Evolutionary conservation across 2,797 vertebrate genomes (phyloP).

Genomic region (Rhincodon typus): DNA sequence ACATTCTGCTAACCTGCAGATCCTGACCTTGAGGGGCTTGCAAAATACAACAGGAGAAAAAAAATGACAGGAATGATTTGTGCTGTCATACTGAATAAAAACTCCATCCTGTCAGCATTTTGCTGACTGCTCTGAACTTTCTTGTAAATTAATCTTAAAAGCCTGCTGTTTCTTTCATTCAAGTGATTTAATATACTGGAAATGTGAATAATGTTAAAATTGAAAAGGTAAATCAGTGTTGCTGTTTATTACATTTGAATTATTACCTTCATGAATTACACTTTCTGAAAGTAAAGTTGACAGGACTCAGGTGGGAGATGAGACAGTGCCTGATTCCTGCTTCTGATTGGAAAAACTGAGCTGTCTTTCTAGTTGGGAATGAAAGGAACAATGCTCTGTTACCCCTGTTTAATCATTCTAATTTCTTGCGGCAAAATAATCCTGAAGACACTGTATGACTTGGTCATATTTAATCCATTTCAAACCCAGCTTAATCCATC

Average conservation of each 20-base stretch:
- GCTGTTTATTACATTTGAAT: conserved; percentile 18
- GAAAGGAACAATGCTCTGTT: not conserved
- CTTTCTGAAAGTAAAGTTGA: not conserved
- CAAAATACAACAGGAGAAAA: conserved; percentile 2
- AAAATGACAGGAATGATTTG: conserved; percentile 15
- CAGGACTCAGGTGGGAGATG: not conserved
- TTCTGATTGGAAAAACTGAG: not conserved
- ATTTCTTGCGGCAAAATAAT: not conserved
- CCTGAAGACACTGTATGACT: not conserved
- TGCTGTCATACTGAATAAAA: conserved; percentile 25
- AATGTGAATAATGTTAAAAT: conserved; percentile 27
- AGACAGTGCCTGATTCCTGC: not conserved
- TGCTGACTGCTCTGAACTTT: conserved; percentile 11
- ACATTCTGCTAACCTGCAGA: conserved; percentile 7
- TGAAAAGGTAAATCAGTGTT: not conserved
- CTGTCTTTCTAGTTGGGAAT: not conserved
- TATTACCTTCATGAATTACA: not conserved
- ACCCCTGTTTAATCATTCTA: not conserved
- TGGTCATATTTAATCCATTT: not conserved
- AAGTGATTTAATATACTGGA: conserved; percentile 21
- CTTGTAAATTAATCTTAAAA: conserved; percentile 35
- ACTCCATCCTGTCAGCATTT: conserved; percentile 1
- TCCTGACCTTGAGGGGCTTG: conserved; percentile 9
- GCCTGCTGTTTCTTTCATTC: conserved; percentile 3
- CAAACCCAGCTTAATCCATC: not conserved